Base-by-base conservation (phyloP, 2,113 vertebrate genomes). In the Perognathus longimembris region DNA sequence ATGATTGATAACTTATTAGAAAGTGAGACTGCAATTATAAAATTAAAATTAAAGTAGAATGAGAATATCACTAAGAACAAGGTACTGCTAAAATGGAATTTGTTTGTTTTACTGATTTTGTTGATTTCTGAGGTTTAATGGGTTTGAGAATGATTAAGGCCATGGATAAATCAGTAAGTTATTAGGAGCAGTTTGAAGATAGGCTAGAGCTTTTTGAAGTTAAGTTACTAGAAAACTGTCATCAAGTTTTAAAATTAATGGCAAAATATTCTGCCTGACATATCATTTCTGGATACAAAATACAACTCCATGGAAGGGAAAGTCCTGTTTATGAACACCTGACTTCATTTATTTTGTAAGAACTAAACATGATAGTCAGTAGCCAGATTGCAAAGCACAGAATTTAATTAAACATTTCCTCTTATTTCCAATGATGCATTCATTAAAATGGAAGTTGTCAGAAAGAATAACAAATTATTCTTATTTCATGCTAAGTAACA, bases 241-340 rank as follows among this genome's bases (percentile, higher is more conserved):
- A 42, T 78, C 64, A 90, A 66, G 34, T 87, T 94, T 94, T 88
- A 78, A 93, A 94, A 88, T 84, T 54, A 87, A 87, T 59, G 45
- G 74, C 70, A 91, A 85, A 93, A 64, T 45, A 78, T 61, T 50
- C 38, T 90, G 7, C 50, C 75, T 92, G 24, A 8, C 42, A 24
- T 66, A 50, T 77, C 15, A 59, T n/a, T 81, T 10, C 18, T 69
- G 6, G 78, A 64, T 1, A 81, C 8, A 78, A 8, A 57, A 85
- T 64, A 63, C 6, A 38, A 54, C 28, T 90, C 21, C 45, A 0
- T 24, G 9, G 18, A 57, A 95, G 15, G 8, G 70, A 84, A 93
- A 75, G 20, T 7, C 7, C 73, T 8, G 71, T 2, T 90, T 92
- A 78, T 59, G 59, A 91, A 69, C 36, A 21, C 50, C n/a, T 92